Percentiles rank a stretch among this genome's conserved stretches.
phyloP scores from a whole-genome alignment of 2,888 invertebrate genomes.

The Tenodera sinensis region DNA sequence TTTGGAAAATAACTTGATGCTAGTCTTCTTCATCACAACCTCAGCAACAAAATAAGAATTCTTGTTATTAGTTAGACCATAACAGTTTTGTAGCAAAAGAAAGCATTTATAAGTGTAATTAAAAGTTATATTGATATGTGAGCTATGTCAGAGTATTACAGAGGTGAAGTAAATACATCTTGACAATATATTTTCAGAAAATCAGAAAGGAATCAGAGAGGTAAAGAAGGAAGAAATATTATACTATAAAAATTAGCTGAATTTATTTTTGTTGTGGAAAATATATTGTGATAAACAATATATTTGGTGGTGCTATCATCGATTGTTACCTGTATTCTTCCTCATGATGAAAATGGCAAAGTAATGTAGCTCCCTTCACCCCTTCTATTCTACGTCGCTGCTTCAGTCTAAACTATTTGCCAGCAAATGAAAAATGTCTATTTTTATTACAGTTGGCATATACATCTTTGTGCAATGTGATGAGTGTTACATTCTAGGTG shows the following conservation, averaged over 20 bases:
- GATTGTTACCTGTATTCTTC: neutral
- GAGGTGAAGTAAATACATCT: neutral
- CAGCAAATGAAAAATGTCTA: neutral
- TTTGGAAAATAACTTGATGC: neutral
- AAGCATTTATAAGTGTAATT: neutral
- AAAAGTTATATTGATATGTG: neutral
- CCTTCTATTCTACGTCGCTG: neutral
- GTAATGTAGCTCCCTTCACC: neutral
- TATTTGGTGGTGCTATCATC: slow-evolving; percentile 1
- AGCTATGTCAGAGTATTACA: neutral
- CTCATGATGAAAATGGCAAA: neutral
- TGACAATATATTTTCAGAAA: neutral
- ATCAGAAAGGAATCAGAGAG: neutral
- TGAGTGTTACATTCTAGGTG: neutral
- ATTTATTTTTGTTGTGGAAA: slow-evolving; percentile 6
- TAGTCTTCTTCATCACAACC: slow-evolving; percentile 4
- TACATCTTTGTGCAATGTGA: neutral
- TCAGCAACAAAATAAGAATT: neutral
- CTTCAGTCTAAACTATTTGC: neutral
- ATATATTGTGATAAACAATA: neutral
- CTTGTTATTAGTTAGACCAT: neutral
- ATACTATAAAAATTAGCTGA: neutral
- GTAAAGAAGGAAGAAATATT: neutral
- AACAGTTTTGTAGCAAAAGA: neutral
- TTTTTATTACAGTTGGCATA: neutral